These are phyloP conservation scores for Drosophila bocki DNA, from an alignment of 1,140 invertebrate genomes.

Conservation along the genomic window DNA sequence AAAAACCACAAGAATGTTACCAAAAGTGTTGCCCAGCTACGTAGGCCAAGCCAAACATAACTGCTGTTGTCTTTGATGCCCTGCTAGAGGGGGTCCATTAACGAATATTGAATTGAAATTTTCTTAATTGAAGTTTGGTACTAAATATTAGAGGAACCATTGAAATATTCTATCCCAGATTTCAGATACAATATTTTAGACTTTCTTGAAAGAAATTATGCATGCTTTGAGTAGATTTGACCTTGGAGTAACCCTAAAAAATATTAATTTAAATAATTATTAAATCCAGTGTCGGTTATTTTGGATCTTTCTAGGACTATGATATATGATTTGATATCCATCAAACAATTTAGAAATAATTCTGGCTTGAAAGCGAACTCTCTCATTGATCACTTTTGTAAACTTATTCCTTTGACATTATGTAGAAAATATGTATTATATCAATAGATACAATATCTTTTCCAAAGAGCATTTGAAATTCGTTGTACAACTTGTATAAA, in stretches of 20 bases:
- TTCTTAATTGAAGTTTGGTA: neutral
- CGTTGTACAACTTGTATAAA: neutral
- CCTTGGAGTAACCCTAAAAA: rapidly evolving
- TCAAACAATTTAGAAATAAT: neutral
- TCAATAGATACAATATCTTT: neutral
- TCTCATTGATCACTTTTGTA: neutral
- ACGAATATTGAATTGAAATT: neutral
- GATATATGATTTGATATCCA: neutral
- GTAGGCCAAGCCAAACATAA: constrained; percentile 50
- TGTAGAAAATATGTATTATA: neutral
- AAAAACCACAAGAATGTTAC: constrained; percentile 82
- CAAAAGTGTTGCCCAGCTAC: constrained; percentile 70
- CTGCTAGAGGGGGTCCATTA: neutral
- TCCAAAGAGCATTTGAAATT: constrained; percentile 42
- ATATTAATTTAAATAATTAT: too few species aligned
- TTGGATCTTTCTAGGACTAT: neutral
- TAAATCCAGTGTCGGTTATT: neutral
- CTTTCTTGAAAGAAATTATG: neutral
- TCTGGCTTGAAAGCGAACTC: too few species aligned
- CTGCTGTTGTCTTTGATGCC: constrained; percentile 49
- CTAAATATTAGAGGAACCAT: neutral
- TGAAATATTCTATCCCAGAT: too few species aligned
- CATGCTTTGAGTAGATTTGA: neutral
- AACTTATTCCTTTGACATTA: neutral
- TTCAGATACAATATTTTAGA: neutral